A percentile compares a stretch with the other conserved stretches of the same genome.
Conservation (phyloP, 2,888 invertebrate genomes). For the Phaedon cochleariae region DNA sequence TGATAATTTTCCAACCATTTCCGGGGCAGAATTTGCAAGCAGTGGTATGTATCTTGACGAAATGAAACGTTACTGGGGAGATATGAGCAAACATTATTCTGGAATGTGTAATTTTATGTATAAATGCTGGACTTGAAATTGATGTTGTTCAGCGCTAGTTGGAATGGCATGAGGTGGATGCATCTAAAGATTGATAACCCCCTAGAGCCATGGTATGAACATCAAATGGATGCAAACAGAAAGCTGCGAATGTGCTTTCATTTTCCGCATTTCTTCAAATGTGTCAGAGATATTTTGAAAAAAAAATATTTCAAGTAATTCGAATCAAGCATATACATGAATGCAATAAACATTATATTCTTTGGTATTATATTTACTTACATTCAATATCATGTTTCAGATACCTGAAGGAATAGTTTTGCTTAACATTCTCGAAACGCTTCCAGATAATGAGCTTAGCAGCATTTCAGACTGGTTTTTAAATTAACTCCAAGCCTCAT, state of each 20-base stretch:
- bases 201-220: background rate
- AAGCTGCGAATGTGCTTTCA: background rate
- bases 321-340: no score
- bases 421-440: background rate
- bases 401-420: background rate
- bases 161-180: background rate
- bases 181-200: background rate
- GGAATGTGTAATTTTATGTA: background rate
- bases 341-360: no score
- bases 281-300: background rate
- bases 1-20: constrained; percentile 32
- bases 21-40: constrained; percentile 10
- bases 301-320: no score
- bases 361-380: no score
- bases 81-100: background rate
- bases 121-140: background rate
- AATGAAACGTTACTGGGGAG: constrained; percentile 11
- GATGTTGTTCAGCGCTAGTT: background rate
- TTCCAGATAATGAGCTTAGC: background rate
- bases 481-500: background rate
- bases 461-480: background rate
- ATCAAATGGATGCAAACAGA: background rate
- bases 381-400: background rate
- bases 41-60: constrained; percentile 19
- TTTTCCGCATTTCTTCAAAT: background rate